Evolutionary conservation across 2,888 invertebrate genomes (phyloP).

Genomic region (Epiblema foenella): DNA sequence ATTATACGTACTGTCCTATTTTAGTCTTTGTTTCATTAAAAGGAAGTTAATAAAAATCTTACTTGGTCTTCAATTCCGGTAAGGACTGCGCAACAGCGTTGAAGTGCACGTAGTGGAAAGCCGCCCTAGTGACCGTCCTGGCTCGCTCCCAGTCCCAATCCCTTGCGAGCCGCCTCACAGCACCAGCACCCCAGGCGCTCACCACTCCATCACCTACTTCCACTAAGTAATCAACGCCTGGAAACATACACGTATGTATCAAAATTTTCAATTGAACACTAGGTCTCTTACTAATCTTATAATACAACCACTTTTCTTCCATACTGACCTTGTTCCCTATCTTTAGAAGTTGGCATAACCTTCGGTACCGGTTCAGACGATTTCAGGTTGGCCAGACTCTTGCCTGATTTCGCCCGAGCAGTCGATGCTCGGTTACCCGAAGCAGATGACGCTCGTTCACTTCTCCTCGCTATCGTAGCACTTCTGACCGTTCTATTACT

Average conservation of each 20-base stretch:
- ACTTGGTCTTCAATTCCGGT: constrained; percentile 89
- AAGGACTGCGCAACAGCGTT: constrained; percentile 91
- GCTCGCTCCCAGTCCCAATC: constrained; percentile 92
- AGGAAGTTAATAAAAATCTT: constrained; percentile 42
- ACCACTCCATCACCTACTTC: constrained; percentile 93
- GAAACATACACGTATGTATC: constrained; percentile 50
- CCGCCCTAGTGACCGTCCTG: constrained; percentile 91
- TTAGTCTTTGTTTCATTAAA: no score
- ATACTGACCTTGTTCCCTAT: constrained; percentile 87
- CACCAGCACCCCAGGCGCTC: constrained; percentile 95
- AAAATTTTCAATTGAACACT: neutral
- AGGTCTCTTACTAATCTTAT: constrained; percentile 20
- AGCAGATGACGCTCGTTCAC: constrained; percentile 77
- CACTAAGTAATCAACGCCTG: constrained; percentile 94
- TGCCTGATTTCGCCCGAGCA: constrained; percentile 85
- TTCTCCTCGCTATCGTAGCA: constrained; percentile 76
- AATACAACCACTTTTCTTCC: neutral
- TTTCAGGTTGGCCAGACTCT: constrained; percentile 77
- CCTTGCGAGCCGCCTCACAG: constrained; percentile 91
- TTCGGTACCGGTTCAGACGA: constrained; percentile 81
- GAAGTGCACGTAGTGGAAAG: constrained; percentile 95
- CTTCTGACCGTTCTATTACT: constrained; percentile 79
- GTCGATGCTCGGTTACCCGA: constrained; percentile 84
- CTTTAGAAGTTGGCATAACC: constrained; percentile 82
- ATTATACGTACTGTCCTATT: no score